Conservation (phyloP, 2,113 vertebrate species). For the Pluvianellus socialis region DNA sequence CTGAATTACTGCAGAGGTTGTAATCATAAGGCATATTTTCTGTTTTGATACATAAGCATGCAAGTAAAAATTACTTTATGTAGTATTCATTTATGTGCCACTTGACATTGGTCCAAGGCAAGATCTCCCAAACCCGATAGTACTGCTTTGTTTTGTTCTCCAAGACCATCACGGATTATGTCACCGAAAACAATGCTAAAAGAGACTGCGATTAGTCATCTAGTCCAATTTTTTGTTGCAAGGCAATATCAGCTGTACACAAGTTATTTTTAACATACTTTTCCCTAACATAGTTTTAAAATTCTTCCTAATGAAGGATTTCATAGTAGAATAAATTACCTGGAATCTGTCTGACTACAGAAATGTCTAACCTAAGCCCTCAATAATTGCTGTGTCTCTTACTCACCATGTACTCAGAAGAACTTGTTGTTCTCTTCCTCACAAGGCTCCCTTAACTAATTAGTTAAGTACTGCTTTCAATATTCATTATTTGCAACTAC, state of each 20-base stretch:
- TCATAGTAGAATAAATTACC: background rate
- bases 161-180: background rate
- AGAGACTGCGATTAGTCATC: background rate
- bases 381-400: background rate
- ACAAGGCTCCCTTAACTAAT: background rate
- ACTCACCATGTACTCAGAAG: background rate
- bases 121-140: background rate
- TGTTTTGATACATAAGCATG: background rate
- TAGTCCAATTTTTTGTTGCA: background rate
- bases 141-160: background rate
- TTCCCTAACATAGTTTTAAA: background rate
- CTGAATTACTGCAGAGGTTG: background rate
- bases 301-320: background rate
- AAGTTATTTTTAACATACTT: background rate
- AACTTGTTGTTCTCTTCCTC: background rate
- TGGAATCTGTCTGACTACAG: background rate
- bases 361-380: background rate
- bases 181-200: background rate
- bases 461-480: background rate
- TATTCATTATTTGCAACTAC: background rate
- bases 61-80: background rate
- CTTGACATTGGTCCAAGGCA: background rate
- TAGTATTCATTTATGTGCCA: background rate
- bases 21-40: background rate
- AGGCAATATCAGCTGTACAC: accelerated